Evolutionary conservation across 1,140 invertebrate genomes (phyloP).

Genomic region (Ips typographus): DNA sequence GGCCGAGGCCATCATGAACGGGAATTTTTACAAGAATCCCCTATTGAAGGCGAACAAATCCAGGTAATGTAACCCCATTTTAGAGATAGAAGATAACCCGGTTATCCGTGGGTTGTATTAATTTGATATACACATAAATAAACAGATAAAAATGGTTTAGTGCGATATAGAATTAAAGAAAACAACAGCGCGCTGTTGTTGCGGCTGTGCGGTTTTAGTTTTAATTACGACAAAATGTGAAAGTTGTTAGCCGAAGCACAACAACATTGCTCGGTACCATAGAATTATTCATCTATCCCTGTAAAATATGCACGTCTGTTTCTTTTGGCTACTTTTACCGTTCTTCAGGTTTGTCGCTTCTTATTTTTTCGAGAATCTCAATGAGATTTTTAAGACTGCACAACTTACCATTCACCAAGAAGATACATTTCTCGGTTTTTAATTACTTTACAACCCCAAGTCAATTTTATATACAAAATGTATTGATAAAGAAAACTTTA

Average conservation of each 20-base stretch:
- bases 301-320: conserved; percentile 10
- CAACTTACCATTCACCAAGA: no score
- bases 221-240: conserved; percentile 36
- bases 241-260: conserved; percentile 32
- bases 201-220: conserved; percentile 26
- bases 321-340: conserved; percentile 15
- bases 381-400: background rate
- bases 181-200: conserved; percentile 4
- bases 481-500: no score
- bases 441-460: no score
- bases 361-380: background rate
- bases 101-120: no score
- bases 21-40: conserved; percentile 47
- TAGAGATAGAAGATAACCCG: no score
- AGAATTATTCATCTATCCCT: conserved; percentile 6
- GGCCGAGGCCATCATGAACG: conserved; percentile 42
- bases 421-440: no score
- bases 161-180: conserved; percentile 4
- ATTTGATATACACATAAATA: no score
- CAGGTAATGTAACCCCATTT: conserved; percentile 38
- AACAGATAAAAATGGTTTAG: background rate
- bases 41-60: conserved; percentile 46
- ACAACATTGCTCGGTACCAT: conserved; percentile 12
- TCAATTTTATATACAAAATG: no score
- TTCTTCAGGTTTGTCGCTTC: background rate